Conservation (phyloP, 2,888 invertebrate genomes). For the Eudiplozoon nipponicum region DNA sequence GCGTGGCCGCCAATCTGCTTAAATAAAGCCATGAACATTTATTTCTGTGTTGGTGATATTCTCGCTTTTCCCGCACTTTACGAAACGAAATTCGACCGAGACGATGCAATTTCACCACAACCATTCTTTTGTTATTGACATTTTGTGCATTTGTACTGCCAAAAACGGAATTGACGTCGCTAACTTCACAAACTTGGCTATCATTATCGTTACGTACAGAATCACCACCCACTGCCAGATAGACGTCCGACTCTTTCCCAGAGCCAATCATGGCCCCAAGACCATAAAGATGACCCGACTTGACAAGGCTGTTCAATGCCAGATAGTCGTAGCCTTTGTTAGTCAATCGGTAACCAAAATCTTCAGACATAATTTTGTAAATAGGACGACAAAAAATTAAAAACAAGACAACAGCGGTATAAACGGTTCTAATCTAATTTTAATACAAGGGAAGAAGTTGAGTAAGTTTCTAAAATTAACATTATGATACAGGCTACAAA, state of each 20-base stretch:
- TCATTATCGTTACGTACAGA: neutral
- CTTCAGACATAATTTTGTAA: no score
- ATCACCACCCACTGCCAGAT: constrained; percentile 2
- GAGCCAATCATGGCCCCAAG: constrained; percentile 95
- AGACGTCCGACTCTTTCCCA: constrained; percentile 54
- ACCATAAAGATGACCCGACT: constrained; percentile 42
- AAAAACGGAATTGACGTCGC: neutral
- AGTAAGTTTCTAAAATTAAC: no score
- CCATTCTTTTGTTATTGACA: no score
- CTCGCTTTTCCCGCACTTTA: constrained; percentile 67
- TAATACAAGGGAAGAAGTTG: no score
- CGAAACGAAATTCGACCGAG: constrained; percentile 77
- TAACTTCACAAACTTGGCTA: no score
- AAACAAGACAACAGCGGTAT: no score
- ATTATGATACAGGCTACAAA: no score
- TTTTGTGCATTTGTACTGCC: neutral
- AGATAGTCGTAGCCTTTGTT: constrained; percentile 82
- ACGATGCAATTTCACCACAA: constrained; percentile 29
- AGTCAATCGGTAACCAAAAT: constrained; percentile 75
- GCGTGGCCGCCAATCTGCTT: constrained; percentile 68
- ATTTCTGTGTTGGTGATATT: constrained; percentile 66
- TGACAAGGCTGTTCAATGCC: constrained; percentile 52
- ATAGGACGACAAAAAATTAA: no score
- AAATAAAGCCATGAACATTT: constrained; percentile 74
- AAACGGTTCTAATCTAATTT: no score